Evolutionary conservation across 2,113 vertebrate genomes (phyloP).

Genomic region (Tachysurus fulvidraco): DNA sequence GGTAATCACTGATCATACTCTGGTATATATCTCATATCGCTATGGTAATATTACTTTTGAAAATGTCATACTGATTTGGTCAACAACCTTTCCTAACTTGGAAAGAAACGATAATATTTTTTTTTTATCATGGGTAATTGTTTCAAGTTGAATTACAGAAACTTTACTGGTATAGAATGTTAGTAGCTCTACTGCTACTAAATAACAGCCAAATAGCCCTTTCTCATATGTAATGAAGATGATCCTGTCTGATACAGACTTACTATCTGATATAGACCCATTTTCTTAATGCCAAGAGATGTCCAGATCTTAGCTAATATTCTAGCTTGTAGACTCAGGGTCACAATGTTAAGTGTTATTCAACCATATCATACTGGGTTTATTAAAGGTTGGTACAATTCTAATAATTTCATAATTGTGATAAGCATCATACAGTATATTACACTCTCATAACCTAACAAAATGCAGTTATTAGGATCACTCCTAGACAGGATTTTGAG

Average conservation of each 20-base stretch:
- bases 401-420: not conserved
- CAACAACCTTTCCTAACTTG: not conserved
- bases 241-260: not conserved
- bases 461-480: not conserved
- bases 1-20: not conserved
- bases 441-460: not conserved
- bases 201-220: constrained; percentile 3
- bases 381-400: not conserved
- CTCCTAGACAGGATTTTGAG: not conserved
- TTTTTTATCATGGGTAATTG: not conserved
- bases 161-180: not conserved
- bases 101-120: not conserved
- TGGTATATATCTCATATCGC: not conserved
- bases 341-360: not conserved
- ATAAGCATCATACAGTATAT: not conserved
- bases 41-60: not conserved
- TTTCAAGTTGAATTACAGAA: not conserved
- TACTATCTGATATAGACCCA: not conserved
- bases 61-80: not conserved
- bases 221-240: constrained; percentile 13
- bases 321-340: not conserved
- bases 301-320: constrained; percentile 5
- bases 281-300: not conserved
- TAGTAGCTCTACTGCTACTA: no score
- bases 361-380: not conserved